Evolutionary conservation across 1,140 invertebrate genomes (phyloP), one percentile per base, ranked within the genome.

Genomic region (Lepidurus couesii): DNA sequence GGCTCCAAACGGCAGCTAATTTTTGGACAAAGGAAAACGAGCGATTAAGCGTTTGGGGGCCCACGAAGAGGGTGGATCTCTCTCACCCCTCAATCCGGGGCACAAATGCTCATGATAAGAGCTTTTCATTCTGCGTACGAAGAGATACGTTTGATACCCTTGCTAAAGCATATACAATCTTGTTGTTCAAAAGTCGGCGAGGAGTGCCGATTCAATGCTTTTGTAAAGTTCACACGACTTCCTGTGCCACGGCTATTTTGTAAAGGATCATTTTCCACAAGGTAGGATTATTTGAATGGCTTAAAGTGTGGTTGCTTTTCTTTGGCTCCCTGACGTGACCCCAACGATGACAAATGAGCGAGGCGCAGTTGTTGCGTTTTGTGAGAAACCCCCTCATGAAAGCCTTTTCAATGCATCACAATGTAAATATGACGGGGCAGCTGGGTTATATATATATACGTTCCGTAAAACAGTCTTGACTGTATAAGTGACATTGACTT

Each of bases 211-310:
- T 65, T 65, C 53, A 65, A 65, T 13, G 53, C 53, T 65, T 65
- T 65, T 65, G 53, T 65, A 65, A 65, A 65, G 53, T 65, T 65
- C 53, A 65, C 53, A 65, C 53, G 53, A 16, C 53, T 65, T 65
- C 53, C 53, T 65, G 53, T 65, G 16, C 6, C 8, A 65, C 13
- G 53, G 53, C 16, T n/a, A 21, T 13, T 21, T 65, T 65, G 16
- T 65, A 65, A 65, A 21, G 53, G 16, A 10, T 65, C 53, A 65
- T 65, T 65, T 65, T 65, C 53, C 53, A 65, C 53, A 65, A 65
- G 53, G 53, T 65, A 65, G 53, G 53, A 65, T 65, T 65, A 65
- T 65, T 65, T 65, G 53, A 65, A 65, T 65, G 53, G 53, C 53
- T 13, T 16, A 65, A 65, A 65, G 53, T 65, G 13, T 16, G 13